Base-by-base conservation (phyloP, 2,113 vertebrate species). In the Takifugu bimaculatus region DNA sequence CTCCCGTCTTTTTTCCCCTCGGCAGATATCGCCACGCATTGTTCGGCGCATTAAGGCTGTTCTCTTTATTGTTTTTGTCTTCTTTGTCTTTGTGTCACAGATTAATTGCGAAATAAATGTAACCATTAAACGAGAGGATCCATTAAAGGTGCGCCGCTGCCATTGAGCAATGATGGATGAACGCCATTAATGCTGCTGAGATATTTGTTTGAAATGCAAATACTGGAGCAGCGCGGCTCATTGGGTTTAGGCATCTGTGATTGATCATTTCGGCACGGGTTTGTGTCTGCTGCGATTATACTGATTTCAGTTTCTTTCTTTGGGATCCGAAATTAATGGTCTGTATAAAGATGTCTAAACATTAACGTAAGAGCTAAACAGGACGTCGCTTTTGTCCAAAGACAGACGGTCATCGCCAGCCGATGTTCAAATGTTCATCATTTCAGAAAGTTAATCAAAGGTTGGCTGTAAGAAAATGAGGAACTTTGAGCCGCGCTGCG, bases 201-300 rank as follows among this genome's bases (percentile, higher is more conserved):
- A 49, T 58, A 69, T 66, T 54, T 59, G 66, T 55, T 54, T n/a
- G 43, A 68, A 75, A 74, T 47, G 27, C 78, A 63, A 71, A 75
- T 69, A 71, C 55, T 60, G 68, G 47, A 44, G 26, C 3, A 26
- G 27, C 42, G 56, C 27, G 60, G 71, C 73, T 75, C 74, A 71
- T 66, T 84, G 48, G 62, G 53, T 54, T 35, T 1, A 57, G 68
- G 54, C 60, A 55, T 55, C 50, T 1, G 4, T 13, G 27, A 29
- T 68, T 73, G 50, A 79, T 81, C 43, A 60, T 13, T 54, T 7
- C 9, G 9, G 32, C 47, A 49, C 39, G 9, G 4, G 13, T 48
- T 39, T 39, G 7, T 39, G 35, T 39, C 7, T 11, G 9, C 4
- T 11, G 35, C 11, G 35, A 39, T 39, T 10, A 39, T 39, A 10